A percentile compares a stretch with the other conserved stretches of the same genome.
These are phyloP conservation scores for Eledone cirrhosa DNA, from an alignment of 2,888 invertebrate genomes.

Conservation along the genomic window DNA sequence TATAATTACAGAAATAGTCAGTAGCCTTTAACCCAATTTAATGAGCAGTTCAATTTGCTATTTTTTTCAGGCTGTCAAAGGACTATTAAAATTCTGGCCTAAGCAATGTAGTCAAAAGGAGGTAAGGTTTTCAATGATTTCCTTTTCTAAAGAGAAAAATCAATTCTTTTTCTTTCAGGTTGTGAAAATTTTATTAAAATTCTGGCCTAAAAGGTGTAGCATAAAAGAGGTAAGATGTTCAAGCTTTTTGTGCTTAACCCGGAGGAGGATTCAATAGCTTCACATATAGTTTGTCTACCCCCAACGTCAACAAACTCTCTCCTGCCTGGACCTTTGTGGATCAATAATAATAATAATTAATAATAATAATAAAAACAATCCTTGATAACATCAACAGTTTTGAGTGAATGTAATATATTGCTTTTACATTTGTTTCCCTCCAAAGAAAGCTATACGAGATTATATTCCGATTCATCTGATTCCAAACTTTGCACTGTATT, in stretches of 20 bases:
- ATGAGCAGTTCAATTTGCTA: slow-evolving; percentile 27
- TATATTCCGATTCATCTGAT: too few species aligned
- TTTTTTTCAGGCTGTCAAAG: slow-evolving; percentile 76
- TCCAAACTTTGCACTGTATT: too few species aligned
- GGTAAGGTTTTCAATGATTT: slow-evolving; percentile 62
- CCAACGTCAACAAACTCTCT: too few species aligned
- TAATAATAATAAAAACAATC: too few species aligned
- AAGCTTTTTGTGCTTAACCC: not conserved
- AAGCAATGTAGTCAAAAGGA: slow-evolving; percentile 99
- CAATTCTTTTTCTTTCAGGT: slow-evolving; percentile 20
- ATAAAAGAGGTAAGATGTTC: slow-evolving; percentile 14
- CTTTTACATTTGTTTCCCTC: too few species aligned
- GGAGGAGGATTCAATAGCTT: slow-evolving; percentile 13
- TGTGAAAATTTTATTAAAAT: slow-evolving; percentile 25
- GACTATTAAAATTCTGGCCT: slow-evolving; percentile 97
- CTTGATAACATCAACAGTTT: too few species aligned
- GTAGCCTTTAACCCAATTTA: not conserved
- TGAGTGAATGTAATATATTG: too few species aligned
- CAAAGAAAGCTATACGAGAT: too few species aligned
- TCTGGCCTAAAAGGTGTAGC: slow-evolving; percentile 25
- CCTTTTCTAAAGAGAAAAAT: slow-evolving; percentile 1
- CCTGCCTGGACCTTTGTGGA: too few species aligned
- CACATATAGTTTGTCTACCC: not conserved
- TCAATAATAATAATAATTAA: too few species aligned
- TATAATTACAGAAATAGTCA: too few species aligned